Base-by-base conservation (phyloP, 53 echinoderm and acorn worm genomes). In the Pentamera pediparva region DNA sequence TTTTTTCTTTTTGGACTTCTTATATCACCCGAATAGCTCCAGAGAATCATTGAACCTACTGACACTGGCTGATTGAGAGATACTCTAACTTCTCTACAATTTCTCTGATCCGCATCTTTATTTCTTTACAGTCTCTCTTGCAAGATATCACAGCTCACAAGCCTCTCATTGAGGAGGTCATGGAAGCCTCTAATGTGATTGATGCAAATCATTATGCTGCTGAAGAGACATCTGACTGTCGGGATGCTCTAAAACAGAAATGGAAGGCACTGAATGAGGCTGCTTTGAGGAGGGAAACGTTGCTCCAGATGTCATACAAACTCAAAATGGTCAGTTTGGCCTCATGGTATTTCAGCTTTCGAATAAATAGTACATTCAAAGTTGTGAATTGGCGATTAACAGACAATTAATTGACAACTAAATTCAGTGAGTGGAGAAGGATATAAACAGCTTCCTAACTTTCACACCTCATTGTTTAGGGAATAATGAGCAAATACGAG, bases 131-230 rank as follows among this genome's bases (percentile, higher is more conserved):
- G 86, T 81, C 86, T 0, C 48, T 93, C 35, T 81, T 90, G 22
- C 75, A 86, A 31, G 93, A 93, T 59, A 84, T 93, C 27, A 81
- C 84, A 7, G 76, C 87, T 54, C 95, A 88, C 69, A 83, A 90
- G 54, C 81, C 82, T 8, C 59, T 95, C 58, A 78, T 95, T 6
- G 56, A 64, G 28, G 80, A 71, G n/a, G 89, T 88, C 18, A 70
- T 81, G 0, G 79, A 81, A 9, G 87, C 84, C 20, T 48, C 83
- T 13, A 62, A 72, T 35, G 58, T 95, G 22, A 62, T 85, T 41
- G 84, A 76, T 24, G 53, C 56, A 2, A 40, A 73, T n/a, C 95
- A 95, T 56, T 95, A 79, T 72, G 95, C 90, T 17, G n/a, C 48
- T 8, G 31, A 74, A 27, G 80, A 90, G 37, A 87, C 90, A 60